A percentile compares a stretch with the other conserved stretches of the same genome.
phyloP scores from a whole-genome alignment of 2,888 invertebrate genomes.

The Tetragnatha montana region DNA sequence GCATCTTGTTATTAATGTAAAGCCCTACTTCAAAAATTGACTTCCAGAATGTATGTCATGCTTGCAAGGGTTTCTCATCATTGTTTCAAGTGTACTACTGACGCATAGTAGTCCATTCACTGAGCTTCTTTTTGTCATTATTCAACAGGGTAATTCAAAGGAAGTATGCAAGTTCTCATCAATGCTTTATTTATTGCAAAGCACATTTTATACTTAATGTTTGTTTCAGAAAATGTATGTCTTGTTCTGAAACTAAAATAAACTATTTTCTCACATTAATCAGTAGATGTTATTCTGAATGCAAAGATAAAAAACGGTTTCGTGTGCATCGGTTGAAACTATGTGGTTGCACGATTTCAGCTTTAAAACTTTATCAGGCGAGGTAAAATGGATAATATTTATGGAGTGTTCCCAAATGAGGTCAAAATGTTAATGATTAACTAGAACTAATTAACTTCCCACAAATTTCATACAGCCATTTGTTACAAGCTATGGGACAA shows the following conservation, averaged over 20 bases:
- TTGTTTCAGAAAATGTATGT: background rate
- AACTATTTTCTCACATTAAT: background rate
- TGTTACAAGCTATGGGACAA: too few relatives aligned
- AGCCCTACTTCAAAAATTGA: background rate
- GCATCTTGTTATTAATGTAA: background rate
- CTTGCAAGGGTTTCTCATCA: background rate
- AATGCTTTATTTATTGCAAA: slow-evolving; percentile 20
- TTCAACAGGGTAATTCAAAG: background rate
- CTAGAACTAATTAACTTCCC: too few relatives aligned
- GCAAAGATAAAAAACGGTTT: too few relatives aligned
- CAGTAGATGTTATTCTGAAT: too few relatives aligned
- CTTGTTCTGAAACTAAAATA: background rate
- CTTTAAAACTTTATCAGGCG: too few relatives aligned
- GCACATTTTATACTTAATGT: slow-evolving; percentile 30
- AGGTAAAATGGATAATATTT: too few relatives aligned
- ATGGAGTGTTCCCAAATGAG: too few relatives aligned
- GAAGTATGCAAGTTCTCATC: background rate
- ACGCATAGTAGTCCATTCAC: background rate
- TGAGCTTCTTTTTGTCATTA: background rate
- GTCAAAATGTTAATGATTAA: too few relatives aligned
- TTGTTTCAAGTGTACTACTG: background rate
- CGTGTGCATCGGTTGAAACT: too few relatives aligned
- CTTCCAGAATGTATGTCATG: background rate
- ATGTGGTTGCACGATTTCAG: too few relatives aligned
- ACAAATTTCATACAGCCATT: too few relatives aligned